Percentiles rank a stretch among this genome's conserved stretches.
Evolutionary conservation across 2,888 invertebrate genomes (phyloP).

Genomic region (Drosophila barbarae): DNA sequence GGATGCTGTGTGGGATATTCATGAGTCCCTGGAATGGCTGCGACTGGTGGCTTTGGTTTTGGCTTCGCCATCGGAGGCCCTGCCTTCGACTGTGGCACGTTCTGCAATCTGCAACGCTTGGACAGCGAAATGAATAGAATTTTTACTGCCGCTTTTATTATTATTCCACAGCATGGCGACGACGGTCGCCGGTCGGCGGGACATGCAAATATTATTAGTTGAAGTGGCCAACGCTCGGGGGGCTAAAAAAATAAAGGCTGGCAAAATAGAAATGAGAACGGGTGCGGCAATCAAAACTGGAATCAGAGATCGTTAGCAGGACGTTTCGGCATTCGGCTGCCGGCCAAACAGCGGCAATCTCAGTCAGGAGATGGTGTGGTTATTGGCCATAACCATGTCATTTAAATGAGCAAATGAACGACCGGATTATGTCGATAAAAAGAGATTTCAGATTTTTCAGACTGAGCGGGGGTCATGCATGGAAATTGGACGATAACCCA

Average conservation of each 20-base stretch:
- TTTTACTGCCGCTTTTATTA: constrained; percentile 70
- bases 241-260: constrained; percentile 14
- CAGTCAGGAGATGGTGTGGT: constrained; percentile 13
- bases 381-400: constrained; percentile 46
- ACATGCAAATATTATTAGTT: constrained; percentile 69
- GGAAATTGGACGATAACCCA: constrained; percentile 2
- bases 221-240: constrained; percentile 42
- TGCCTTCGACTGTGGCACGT: constrained; percentile 54
- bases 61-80: constrained; percentile 5
- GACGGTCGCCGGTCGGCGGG: neutral
- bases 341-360: constrained; percentile 16
- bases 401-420: constrained; percentile 45
- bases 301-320: constrained; percentile 65
- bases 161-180: constrained; percentile 46
- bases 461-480: constrained; percentile 1
- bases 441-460: constrained; percentile 10
- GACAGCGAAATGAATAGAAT: constrained; percentile 75
- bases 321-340: constrained; percentile 40
- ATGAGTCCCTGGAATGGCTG: constrained; percentile 36
- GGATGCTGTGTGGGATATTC: constrained; percentile 49
- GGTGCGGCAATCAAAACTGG: constrained; percentile 56
- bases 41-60: constrained; percentile 22
- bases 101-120: constrained; percentile 71
- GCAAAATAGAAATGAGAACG: constrained; percentile 16
- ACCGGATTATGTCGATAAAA: constrained; percentile 39